Conservation (phyloP, 2,797 vertebrate genomes). For the Lacerta bilineata region DNA sequence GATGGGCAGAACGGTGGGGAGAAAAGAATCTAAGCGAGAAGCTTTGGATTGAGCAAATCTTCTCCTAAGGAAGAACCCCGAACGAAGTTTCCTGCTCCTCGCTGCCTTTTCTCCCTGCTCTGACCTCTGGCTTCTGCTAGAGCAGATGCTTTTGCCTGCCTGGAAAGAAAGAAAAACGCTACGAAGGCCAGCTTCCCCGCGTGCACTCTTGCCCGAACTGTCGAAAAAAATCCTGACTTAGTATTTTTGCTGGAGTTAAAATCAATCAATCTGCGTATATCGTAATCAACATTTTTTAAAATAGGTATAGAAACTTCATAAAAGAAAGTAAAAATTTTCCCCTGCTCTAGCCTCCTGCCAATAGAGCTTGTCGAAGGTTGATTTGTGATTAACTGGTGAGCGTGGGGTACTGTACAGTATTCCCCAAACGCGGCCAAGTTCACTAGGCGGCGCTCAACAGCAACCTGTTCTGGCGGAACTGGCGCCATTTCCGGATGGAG, state of each 20-base stretch:
- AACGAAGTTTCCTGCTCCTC: no score
- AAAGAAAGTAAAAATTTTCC: background rate
- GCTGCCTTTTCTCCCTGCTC: background rate
- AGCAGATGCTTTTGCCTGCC: no score
- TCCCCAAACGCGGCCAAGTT: no score
- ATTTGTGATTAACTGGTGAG: no score
- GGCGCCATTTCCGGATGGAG: background rate
- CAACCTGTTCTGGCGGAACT: background rate
- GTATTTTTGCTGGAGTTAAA: background rate
- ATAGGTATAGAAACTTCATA: background rate
- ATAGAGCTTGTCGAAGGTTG: background rate
- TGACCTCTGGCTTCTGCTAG: background rate
- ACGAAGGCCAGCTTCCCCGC: background rate
- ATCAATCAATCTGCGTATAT: background rate
- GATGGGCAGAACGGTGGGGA: background rate
- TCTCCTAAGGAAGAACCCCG: background rate
- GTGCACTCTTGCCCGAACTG: no score
- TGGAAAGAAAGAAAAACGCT: background rate
- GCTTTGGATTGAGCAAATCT: background rate
- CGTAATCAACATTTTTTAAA: background rate
- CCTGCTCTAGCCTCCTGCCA: background rate
- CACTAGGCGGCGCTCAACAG: background rate
- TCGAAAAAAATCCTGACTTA: no score
- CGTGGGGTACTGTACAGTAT: no score
- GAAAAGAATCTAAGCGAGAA: background rate